These are phyloP conservation scores for Drosophila hawaiiensis DNA, from an alignment of 2,888 invertebrate species.

Conservation along the genomic window DNA sequence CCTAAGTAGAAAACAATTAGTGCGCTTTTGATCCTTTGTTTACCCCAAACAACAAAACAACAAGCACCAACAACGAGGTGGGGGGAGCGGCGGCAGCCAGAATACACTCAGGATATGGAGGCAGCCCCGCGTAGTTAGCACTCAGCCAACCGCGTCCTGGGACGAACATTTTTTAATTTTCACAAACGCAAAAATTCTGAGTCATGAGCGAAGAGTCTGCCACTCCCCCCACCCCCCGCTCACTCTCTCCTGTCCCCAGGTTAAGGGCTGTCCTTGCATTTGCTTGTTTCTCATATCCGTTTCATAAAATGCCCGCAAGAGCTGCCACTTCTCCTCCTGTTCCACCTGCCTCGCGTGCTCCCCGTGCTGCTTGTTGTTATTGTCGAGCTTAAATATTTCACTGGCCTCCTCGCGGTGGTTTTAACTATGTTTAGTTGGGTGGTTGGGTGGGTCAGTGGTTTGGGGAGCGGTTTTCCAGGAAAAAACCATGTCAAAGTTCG, in stretches of 20 bases:
- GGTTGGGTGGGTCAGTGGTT: not conserved
- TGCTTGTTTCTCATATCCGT: constrained; percentile 78
- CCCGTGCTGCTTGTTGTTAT: constrained; percentile 24
- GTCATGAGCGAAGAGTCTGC: constrained; percentile 53
- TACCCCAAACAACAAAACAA: constrained; percentile 79
- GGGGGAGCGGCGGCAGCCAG: constrained; percentile 42
- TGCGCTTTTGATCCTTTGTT: constrained; percentile 83
- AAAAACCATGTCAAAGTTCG: constrained; percentile 74
- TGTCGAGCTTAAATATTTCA: constrained; percentile 58
- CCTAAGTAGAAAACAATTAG: constrained; percentile 82
- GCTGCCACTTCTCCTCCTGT: constrained; percentile 20
- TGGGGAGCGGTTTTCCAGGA: constrained; percentile 49
- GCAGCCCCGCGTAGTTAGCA: constrained; percentile 68
- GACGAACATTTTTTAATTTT: constrained; percentile 76
- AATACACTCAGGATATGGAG: constrained; percentile 42
- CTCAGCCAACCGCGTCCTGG: constrained; percentile 68
- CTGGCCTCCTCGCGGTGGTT: constrained; percentile 37
- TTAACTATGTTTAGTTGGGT: not conserved
- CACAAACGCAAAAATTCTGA: constrained; percentile 70
- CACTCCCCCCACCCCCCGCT: not conserved
- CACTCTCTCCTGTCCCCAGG: not conserved
- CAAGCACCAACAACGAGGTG: constrained; percentile 39
- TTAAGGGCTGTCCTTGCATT: constrained; percentile 58
- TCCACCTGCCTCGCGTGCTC: not conserved
- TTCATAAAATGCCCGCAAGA: constrained; percentile 77